These are phyloP conservation scores for Lepetodrilus schrolli DNA, from an alignment of 2,888 invertebrate species.

Conservation along the genomic window DNA sequence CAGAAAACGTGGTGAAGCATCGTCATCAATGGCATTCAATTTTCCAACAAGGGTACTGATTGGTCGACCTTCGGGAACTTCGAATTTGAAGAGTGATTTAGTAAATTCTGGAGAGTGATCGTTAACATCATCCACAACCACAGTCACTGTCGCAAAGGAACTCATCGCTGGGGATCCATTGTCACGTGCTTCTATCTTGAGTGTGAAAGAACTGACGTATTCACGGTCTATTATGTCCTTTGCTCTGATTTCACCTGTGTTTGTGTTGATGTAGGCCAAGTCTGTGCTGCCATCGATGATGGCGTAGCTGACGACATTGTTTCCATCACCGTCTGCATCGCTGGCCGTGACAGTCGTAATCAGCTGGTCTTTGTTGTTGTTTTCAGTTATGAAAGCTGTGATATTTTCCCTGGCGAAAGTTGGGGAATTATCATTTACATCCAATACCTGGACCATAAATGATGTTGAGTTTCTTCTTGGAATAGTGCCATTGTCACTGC, in stretches of 20 bases:
- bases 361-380: constrained; percentile 39
- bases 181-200: constrained; percentile 90
- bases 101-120: constrained; percentile 77
- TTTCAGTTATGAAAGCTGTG: constrained; percentile 39
- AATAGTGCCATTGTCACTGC: constrained; percentile 47
- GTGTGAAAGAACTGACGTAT: constrained; percentile 84
- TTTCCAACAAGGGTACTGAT: constrained; percentile 36
- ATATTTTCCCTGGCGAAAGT: constrained; percentile 40
- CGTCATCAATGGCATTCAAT: constrained; percentile 37
- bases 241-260: constrained; percentile 51
- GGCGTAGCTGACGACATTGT: constrained; percentile 49
- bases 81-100: constrained; percentile 39
- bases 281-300: constrained; percentile 35
- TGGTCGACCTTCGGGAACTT: constrained; percentile 39
- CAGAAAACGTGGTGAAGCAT: constrained; percentile 33
- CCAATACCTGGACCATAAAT: constrained; percentile 44
- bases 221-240: constrained; percentile 56
- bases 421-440: constrained; percentile 51
- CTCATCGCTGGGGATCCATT: constrained; percentile 81
- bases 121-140: constrained; percentile 95
- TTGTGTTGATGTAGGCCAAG: constrained; percentile 45
- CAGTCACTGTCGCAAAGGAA: constrained; percentile 91
- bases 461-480: constrained; percentile 38
- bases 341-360: constrained; percentile 49
- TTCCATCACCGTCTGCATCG: constrained; percentile 51